A percentile compares a stretch with the other conserved stretches of the same genome.
Conservation (phyloP, 2,113 vertebrate species). For the Ibidorhyncha struthersii region DNA sequence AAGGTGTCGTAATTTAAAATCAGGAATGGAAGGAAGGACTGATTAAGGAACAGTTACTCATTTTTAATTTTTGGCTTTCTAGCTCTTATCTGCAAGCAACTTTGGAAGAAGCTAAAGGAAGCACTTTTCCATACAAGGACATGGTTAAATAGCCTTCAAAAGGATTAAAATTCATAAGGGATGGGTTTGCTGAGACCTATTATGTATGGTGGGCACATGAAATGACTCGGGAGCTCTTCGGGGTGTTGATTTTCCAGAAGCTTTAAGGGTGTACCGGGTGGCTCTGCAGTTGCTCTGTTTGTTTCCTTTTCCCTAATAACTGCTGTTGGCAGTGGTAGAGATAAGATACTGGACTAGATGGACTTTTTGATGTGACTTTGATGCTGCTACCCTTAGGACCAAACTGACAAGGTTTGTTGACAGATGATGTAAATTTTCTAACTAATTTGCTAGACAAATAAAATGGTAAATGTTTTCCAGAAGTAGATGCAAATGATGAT, state of each 20-base stretch:
- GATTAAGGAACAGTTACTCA: neutral
- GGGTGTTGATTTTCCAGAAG: neutral
- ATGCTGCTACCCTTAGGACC: neutral
- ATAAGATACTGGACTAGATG: neutral
- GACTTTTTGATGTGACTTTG: neutral
- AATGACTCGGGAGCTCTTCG: neutral
- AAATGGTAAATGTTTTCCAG: neutral
- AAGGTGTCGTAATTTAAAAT: neutral
- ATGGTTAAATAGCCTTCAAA: neutral
- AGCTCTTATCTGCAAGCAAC: neutral
- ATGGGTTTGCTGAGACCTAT: neutral
- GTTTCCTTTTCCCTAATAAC: neutral
- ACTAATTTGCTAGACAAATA: neutral
- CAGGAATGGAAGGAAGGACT: neutral
- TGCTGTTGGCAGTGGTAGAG: neutral
- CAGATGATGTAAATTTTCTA: neutral
- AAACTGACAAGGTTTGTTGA: neutral
- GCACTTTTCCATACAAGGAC: neutral
- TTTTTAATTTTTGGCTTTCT: neutral
- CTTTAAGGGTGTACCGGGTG: neutral
- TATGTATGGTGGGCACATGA: neutral
- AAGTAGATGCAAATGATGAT: neutral
- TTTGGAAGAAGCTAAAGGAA: neutral
- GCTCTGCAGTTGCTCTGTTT: neutral
- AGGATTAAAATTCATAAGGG: neutral